Evolutionary conservation across 2,113 vertebrate species (phyloP), one percentile per base, ranked within the genome.

Genomic region (Fulica atra): DNA sequence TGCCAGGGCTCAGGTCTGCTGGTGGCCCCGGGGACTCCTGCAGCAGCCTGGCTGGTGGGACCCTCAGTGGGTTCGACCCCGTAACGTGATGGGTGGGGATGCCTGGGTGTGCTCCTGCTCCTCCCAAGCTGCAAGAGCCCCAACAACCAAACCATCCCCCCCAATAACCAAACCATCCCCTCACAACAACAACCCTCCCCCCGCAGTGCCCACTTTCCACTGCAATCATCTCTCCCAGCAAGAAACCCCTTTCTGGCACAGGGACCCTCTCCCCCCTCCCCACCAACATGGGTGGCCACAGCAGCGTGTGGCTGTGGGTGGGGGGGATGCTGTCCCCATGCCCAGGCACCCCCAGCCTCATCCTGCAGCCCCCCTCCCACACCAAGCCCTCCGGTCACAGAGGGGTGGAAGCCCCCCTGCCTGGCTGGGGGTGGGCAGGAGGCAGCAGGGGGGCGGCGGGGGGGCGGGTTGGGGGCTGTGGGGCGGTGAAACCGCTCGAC

Each of bases 401-500:
- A 44, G 74, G 69, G 31, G 12, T 11, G 70, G 36, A 64, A 35
- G 7, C 12, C 57, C 31, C 31, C 51, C 65, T 63, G n/a, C 18
- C 16, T 3, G 44, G n/a, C 79, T 16, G 26, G 26, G 7, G 19
- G 13, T 46, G n/a, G 14, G 44, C 72, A 44, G 64, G 46, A 33
- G 54, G 64, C 1, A 16, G 69, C 0, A 23, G 48, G 20, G 48
- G 48, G 5, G 54, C 10, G 29, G 70, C 33, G 10, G 11, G 44
- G 14, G 14, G 61, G 40, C n/a, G 4, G 42, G 42, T 13, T 44
- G 36, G 40, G 40, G 64, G 51, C 44, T 50, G 61, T 42, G 60
- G 84, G 50, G 29, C 19, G 12, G 76, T 5, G 78, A 83, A 93
- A 54, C n/a, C 44, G 57, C 86, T 92, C 88, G 77, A 93, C 96